Evolutionary conservation across 2,888 invertebrate species (phyloP), one percentile per base, ranked within the genome.

Genomic region (Liodrosophila aerea): DNA sequence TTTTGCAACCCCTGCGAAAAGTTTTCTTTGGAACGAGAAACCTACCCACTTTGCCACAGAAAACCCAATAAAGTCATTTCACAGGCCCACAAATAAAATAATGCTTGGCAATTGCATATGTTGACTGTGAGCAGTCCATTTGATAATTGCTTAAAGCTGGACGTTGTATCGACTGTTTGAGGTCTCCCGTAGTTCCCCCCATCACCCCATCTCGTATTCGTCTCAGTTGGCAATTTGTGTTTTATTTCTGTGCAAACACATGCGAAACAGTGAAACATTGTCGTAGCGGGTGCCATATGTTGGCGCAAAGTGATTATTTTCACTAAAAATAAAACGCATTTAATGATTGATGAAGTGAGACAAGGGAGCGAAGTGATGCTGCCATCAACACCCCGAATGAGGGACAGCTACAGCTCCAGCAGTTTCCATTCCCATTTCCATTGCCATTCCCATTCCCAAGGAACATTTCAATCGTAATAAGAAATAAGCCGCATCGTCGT

Each of bases 251-350:
- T 41, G 62, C 53, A 58, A 75, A 64, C 82, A 78, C 82, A 78
- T 78, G 77, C 82, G 82, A 81, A 77, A 66, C 62, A 41, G 16
- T 56, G 47, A 27, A 11, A 29, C 47, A 2, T 16, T 27, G 18
- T 44, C 34, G 43, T 57, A 60, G 61, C 64, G 63, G 82, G 64
- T 63, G 82, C 64, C 82, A 78, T 78, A 82, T 78, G 82, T 75
- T 80, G 74, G 72, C 82, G 47, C 76, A 77, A 76, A 82, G 82
- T 78, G 78, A 78, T 82, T 78, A 78, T 78, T 82, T 77, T 70
- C 78, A 82, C 82, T 78, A 78, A 82, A 78, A 78, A 78, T 78
- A 78, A 22, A 78, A 78, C 78, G 78, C 70, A 78, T 82, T 82
- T 63, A 82, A 78, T 78, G 78, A 78, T 78, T 78, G 78, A 78